A percentile compares a stretch with the other conserved stretches of the same genome.
These are phyloP conservation scores for Ferrisia virgata DNA, from an alignment of 2,888 invertebrate species.

Conservation along the genomic window DNA sequence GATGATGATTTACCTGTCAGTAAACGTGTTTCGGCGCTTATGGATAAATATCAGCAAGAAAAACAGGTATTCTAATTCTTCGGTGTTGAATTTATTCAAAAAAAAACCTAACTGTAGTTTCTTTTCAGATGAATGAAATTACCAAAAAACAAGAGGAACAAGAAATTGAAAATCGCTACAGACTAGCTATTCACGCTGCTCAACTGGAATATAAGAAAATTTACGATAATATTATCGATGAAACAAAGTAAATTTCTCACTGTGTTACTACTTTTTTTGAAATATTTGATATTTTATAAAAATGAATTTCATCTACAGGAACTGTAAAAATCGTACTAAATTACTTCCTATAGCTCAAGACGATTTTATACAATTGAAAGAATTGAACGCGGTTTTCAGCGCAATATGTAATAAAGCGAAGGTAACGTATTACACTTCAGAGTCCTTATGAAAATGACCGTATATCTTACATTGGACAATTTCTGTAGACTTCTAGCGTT, in stretches of 20 bases:
- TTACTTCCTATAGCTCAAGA: neutral
- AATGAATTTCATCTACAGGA: neutral
- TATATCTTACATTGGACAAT: too few species aligned
- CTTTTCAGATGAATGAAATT: conserved; percentile 6
- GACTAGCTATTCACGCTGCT: neutral
- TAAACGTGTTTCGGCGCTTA: neutral
- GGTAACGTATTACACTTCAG: neutral
- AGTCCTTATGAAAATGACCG: too few species aligned
- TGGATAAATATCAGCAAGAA: neutral
- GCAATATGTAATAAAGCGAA: neutral
- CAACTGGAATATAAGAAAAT: neutral
- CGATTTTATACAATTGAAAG: neutral
- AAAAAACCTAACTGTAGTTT: neutral
- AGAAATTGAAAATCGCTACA: conserved; percentile 9
- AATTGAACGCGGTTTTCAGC: neutral
- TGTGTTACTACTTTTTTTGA: neutral
- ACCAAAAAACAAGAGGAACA: neutral
- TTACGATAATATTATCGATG: neutral
- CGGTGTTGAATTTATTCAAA: neutral
- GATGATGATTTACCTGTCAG: conserved; percentile 32
- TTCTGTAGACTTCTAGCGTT: neutral
- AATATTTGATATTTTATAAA: too few species aligned
- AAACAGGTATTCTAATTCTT: neutral
- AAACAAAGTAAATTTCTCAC: neutral
- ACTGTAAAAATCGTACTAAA: neutral